Percentiles rank a stretch among this genome's conserved stretches.
Conservation (phyloP, 1,140 invertebrate genomes). For the Drosophila tristis region DNA sequence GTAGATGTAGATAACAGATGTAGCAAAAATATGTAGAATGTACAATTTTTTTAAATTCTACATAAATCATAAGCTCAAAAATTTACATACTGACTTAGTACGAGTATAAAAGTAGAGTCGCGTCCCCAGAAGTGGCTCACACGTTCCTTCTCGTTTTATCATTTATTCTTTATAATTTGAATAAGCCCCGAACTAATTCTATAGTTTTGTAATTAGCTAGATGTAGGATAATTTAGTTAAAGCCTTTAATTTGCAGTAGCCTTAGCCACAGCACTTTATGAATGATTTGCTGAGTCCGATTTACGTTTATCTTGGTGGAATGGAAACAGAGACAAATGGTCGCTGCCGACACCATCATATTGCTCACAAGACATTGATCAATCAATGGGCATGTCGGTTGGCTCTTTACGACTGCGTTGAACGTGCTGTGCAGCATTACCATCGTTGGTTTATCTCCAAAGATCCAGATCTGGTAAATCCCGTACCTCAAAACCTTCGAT, state of each 20-base stretch:
- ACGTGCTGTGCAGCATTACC: constrained; percentile 86
- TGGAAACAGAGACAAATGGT: constrained; percentile 80
- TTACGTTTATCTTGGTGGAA: constrained; percentile 85
- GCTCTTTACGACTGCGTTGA: constrained; percentile 86
- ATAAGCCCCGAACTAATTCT: too few species aligned
- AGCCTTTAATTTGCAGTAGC: constrained; percentile 2
- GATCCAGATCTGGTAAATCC: constrained; percentile 86
- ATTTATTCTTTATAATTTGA: too few species aligned
- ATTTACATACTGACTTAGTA: too few species aligned
- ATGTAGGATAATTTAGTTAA: too few species aligned
- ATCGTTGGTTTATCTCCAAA: constrained; percentile 86
- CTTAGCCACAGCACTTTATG: constrained; percentile 84
- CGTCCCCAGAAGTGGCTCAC: too few species aligned
- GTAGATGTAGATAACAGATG: too few species aligned
- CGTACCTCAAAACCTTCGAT: constrained; percentile 90
- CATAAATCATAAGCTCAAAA: too few species aligned
- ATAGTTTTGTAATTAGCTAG: too few species aligned
- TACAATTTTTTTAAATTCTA: too few species aligned
- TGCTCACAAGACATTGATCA: constrained; percentile 86
- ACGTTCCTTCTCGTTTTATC: too few species aligned
- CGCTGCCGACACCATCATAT: constrained; percentile 79
- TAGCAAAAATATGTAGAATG: too few species aligned
- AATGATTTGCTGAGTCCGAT: constrained; percentile 85
- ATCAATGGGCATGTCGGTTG: constrained; percentile 86
- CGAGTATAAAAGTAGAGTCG: too few species aligned